These are phyloP conservation scores for Varanus komodoensis DNA, from an alignment of 2,113 vertebrate genomes.

Conservation along the genomic window DNA sequence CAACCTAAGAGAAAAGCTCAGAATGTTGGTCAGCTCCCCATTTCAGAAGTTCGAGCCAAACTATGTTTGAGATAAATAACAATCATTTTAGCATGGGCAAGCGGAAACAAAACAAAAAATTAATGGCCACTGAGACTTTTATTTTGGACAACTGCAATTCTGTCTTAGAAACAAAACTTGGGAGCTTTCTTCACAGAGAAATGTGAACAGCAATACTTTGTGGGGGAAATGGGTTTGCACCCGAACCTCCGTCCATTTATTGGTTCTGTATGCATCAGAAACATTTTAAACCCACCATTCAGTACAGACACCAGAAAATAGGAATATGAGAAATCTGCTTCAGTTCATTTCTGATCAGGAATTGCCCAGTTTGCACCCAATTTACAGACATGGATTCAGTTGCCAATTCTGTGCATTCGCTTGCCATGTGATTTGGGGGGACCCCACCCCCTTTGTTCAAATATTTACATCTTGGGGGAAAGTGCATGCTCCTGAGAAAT, in stretches of 20 bases:
- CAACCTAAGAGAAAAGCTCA: constrained; percentile 74
- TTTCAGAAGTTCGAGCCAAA: constrained; percentile 63
- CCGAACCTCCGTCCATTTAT: background rate
- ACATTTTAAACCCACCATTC: no score
- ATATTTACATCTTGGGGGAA: no score
- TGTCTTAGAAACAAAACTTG: background rate
- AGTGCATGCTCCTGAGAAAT: no score
- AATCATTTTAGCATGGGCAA: background rate
- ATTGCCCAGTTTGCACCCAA: no score
- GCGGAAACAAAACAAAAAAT: background rate
- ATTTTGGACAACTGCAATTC: background rate
- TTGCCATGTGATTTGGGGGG: no score
- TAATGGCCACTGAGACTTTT: background rate
- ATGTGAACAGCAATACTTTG: background rate
- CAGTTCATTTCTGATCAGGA: no score
- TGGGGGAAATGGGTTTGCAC: background rate
- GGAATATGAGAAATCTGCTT: no score
- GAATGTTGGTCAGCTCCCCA: constrained; percentile 31
- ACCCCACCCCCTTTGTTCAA: no score
- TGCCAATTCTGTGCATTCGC: no score
- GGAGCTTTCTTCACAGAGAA: background rate
- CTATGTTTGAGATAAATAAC: constrained; percentile 49
- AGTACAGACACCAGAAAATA: no score
- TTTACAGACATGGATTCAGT: no score
- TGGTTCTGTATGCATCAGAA: no score